phyloP scores from a whole-genome alignment of 2,797 vertebrate genomes.

The Pterois miles region DNA sequence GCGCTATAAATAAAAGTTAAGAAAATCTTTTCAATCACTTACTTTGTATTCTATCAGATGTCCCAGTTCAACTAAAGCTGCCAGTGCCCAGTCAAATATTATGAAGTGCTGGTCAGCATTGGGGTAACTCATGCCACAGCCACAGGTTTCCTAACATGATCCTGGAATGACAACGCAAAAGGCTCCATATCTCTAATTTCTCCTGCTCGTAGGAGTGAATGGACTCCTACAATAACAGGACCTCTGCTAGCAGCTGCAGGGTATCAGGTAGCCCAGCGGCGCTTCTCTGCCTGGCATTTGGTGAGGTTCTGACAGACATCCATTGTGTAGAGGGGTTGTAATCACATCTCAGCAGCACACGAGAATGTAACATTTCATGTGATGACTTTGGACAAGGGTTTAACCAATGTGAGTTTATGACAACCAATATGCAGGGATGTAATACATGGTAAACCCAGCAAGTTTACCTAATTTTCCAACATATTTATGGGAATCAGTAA shows the following conservation, averaged over 20 bases:
- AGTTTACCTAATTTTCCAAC: neutral
- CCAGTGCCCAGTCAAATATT: neutral
- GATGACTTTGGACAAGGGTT: conserved; percentile 17
- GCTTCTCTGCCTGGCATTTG: conserved; percentile 54
- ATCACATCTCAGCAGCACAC: conserved; percentile 34
- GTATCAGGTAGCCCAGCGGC: conserved; percentile 59
- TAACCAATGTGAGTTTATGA: conserved; percentile 7
- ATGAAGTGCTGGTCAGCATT: conserved; percentile 23
- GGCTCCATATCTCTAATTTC: conserved; percentile 19
- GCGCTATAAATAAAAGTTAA: neutral
- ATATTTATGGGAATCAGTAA: neutral
- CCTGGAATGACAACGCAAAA: conserved; percentile 43
- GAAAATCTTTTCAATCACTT: neutral
- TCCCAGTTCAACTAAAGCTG: neutral
- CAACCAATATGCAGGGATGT: neutral
- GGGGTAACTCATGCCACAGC: conserved; percentile 17
- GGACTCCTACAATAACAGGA: conserved; percentile 45
- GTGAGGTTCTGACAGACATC: conserved; percentile 67
- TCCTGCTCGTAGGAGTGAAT: conserved; percentile 11
- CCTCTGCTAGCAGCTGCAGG: conserved; percentile 68
- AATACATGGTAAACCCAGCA: neutral
- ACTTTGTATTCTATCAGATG: conserved; percentile 10
- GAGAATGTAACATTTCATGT: conserved; percentile 36
- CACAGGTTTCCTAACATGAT: conserved; percentile 33
- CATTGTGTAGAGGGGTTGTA: conserved; percentile 64